phyloP scores from a whole-genome alignment of 2,113 vertebrate genomes.

The Bos indicus region DNA sequence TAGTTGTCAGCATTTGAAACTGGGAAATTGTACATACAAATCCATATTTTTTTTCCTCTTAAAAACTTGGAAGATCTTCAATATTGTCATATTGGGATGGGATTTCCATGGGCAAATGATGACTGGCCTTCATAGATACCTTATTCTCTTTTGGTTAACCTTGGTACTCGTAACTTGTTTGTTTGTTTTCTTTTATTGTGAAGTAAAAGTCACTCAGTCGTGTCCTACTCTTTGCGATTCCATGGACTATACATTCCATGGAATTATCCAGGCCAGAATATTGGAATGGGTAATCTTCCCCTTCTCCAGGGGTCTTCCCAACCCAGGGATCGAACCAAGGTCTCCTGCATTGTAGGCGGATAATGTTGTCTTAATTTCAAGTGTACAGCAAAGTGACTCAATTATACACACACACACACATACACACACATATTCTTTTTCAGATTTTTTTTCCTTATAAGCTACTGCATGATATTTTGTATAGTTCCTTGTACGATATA shows the following conservation, averaged over 20 bases:
- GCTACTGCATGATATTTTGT: neutral
- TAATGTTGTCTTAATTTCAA: neutral
- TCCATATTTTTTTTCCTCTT: neutral
- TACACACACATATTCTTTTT: neutral
- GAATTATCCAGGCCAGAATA: neutral
- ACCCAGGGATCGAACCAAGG: neutral
- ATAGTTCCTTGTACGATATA: neutral
- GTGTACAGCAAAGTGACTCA: neutral
- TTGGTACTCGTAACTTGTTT: neutral
- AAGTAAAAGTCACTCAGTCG: fast-evolving
- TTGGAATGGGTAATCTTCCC: neutral
- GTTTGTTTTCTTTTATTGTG: neutral
- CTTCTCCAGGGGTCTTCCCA: neutral
- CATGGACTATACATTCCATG: neutral
- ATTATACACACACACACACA: neutral
- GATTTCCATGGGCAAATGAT: neutral
- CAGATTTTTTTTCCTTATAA: neutral
- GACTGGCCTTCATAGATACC: neutral
- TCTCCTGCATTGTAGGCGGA: neutral
- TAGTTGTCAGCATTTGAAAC: neutral
- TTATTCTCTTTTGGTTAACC: neutral
- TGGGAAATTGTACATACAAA: neutral
- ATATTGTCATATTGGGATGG: neutral
- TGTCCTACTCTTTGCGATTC: neutral
- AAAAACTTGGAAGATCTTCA: neutral